These are phyloP conservation scores for Athalia cordata DNA, from an alignment of 2,888 invertebrate species.

Conservation along the genomic window DNA sequence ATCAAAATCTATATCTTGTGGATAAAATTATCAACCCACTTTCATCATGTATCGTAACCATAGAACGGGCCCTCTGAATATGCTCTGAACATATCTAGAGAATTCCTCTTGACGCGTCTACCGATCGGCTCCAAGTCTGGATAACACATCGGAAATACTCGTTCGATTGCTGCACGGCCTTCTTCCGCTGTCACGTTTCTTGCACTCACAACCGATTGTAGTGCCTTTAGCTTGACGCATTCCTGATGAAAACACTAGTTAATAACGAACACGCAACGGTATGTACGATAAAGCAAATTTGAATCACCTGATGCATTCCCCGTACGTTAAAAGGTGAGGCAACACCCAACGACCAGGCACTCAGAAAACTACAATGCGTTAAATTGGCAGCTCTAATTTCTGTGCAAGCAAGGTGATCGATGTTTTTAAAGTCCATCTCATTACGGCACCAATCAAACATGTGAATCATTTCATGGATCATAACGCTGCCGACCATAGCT, in stretches of 20 bases:
- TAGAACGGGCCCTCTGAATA: slow-evolving; percentile 86
- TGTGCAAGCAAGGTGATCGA: slow-evolving; percentile 95
- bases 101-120: slow-evolving; percentile 83
- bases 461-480: slow-evolving; percentile 96
- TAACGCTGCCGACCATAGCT: slow-evolving; percentile 85
- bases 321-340: slow-evolving; percentile 84
- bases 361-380: slow-evolving; percentile 92
- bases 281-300: neutral
- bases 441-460: slow-evolving; percentile 97
- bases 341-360: slow-evolving; percentile 86
- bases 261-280: neutral
- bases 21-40: neutral
- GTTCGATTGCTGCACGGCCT: slow-evolving; percentile 86
- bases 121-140: slow-evolving; percentile 95
- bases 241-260: slow-evolving; percentile 74
- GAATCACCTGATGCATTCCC: slow-evolving; percentile 83
- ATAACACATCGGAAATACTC: slow-evolving; percentile 94
- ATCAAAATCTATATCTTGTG: neutral
- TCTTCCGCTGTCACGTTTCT: slow-evolving; percentile 83
- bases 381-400: slow-evolving; percentile 96
- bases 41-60: slow-evolving; percentile 78
- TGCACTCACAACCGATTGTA: slow-evolving; percentile 88
- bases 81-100: slow-evolving; percentile 84
- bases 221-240: slow-evolving; percentile 93
- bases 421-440: slow-evolving; percentile 90